Evolutionary conservation across 2,888 invertebrate genomes (phyloP), one percentile per base, ranked within the genome.

Genomic region (Bellardia bayeri): DNA sequence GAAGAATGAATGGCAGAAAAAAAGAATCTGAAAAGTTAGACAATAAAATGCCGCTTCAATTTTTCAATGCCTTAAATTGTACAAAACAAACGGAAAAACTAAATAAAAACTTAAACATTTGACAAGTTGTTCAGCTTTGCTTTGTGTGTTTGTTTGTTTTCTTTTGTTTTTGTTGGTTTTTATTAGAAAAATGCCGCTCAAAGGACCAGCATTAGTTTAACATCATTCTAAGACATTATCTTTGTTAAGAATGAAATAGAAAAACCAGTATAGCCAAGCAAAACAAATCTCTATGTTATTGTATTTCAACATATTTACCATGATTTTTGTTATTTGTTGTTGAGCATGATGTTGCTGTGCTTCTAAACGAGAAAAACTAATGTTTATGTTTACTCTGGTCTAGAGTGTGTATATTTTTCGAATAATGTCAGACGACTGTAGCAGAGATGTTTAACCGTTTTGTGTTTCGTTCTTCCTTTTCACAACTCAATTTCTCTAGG

Each of bases 131-230:
- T 78, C 71, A 72, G 23, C 49, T 71, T 76, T 45, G 37, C n/a
- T 69, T 45, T 69, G 23, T 75, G 11, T 83, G 4, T n/a, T 33
- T 23, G 66, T 71, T 8, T 23, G 33, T 33, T 23, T 58, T 64
- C 8, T 6, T 58, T 82, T 37, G 5, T 5, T 37, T 37, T 37
- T 82, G 5, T 16, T 23, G 33, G 63, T 69, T 7, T 54, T 71
- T 66, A n/a, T 78, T 23, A 64, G 54, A 85, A 78, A 87, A 82
- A 79, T 85, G 85, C 87, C 87, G 87, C 87, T 84, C 68, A 49
- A 81, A 82, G 84, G 78, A 82, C 82, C 30, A 56, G 56, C 76
- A 66, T 14, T 42, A 56, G 61, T 51, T 66, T 14, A 82, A 82
- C 68, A 74, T 79, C 42, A 64, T 71, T 87, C 82, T 58, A 82